Percentiles rank a stretch among this genome's conserved stretches.
Conservation (phyloP, 1,140 invertebrate genomes). For the Diprion similis region DNA sequence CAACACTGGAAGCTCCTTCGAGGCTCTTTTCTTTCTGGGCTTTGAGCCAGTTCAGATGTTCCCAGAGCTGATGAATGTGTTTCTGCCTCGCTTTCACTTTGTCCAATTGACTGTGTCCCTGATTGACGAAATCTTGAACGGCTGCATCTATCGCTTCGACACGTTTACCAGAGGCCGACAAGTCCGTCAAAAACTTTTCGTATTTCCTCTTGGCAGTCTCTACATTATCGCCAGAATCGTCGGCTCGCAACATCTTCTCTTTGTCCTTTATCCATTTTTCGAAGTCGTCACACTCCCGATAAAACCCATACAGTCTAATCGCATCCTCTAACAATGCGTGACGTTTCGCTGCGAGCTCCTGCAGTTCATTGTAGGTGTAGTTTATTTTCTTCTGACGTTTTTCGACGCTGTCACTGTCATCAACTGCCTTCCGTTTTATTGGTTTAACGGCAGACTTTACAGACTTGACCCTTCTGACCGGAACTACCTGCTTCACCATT, state of each 20-base stretch:
- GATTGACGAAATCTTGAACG: conserved; percentile 84
- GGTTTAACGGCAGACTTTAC: conserved; percentile 61
- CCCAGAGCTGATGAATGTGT: conserved; percentile 89
- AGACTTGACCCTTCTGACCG: conserved; percentile 69
- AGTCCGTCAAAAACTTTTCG: conserved; percentile 95
- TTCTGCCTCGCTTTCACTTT: conserved; percentile 82
- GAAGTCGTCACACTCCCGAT: conserved; percentile 97
- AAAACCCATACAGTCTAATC: conserved; percentile 92
- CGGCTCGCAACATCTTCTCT: conserved; percentile 84
- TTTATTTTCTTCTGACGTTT: conserved; percentile 83
- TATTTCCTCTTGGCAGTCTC: conserved; percentile 94
- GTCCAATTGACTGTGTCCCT: conserved; percentile 88
- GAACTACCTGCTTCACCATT: conserved; percentile 85
- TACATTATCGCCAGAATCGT: conserved; percentile 89
- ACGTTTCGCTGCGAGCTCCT: conserved; percentile 79
- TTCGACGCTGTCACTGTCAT: conserved; percentile 81
- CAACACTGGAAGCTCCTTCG: conserved; percentile 92
- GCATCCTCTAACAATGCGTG: conserved; percentile 89
- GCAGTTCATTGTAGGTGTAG: conserved; percentile 80
- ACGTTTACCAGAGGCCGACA: conserved; percentile 90
- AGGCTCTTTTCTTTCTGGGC: conserved; percentile 90
- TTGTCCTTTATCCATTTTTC: conserved; percentile 98
- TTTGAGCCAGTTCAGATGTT: conserved; percentile 87
- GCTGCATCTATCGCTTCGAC: conserved; percentile 88
- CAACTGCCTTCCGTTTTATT: conserved; percentile 61